Percentiles rank a stretch among this genome's conserved stretches.
Evolutionary conservation across 2,113 vertebrate species (phyloP).

Genomic region (Columba livia): DNA sequence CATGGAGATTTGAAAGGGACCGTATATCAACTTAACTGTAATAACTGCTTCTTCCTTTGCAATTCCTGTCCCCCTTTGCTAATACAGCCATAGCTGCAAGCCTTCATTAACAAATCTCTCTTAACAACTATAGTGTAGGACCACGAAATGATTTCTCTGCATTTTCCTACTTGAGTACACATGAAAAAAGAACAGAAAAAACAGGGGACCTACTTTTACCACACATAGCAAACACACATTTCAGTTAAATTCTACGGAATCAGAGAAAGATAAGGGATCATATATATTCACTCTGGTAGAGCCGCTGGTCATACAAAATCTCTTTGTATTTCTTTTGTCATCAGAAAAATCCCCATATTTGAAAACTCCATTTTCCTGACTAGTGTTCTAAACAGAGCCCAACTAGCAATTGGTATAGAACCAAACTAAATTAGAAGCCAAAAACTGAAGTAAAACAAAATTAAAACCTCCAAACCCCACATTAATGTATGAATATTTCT

Average conservation of each 20-base stretch:
- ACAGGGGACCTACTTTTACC: constrained; percentile 47
- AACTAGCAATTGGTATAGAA: constrained; percentile 21
- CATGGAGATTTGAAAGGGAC: constrained; percentile 39
- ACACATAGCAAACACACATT: constrained; percentile 60
- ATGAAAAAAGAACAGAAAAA: neutral
- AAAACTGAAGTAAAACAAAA: neutral
- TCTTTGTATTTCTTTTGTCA: neutral
- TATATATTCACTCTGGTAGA: constrained; percentile 18
- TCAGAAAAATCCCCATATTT: neutral
- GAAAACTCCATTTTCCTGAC: neutral
- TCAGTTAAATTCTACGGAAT: constrained; percentile 26
- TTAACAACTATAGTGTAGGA: neutral
- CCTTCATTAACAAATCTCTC: neutral
- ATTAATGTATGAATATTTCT: constrained; percentile 11
- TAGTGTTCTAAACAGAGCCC: constrained; percentile 9
- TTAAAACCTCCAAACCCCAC: neutral
- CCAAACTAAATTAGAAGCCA: neutral
- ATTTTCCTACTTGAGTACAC: neutral
- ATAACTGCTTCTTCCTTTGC: neutral
- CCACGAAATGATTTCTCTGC: constrained; percentile 2
- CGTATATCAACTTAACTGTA: neutral
- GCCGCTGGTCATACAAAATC: constrained; percentile 26
- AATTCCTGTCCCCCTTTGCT: neutral
- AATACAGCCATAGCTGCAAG: constrained; percentile 31
- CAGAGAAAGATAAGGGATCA: neutral